Evolutionary conservation across 2,797 vertebrate species (phyloP).

Genomic region (Galago senegalensis): DNA sequence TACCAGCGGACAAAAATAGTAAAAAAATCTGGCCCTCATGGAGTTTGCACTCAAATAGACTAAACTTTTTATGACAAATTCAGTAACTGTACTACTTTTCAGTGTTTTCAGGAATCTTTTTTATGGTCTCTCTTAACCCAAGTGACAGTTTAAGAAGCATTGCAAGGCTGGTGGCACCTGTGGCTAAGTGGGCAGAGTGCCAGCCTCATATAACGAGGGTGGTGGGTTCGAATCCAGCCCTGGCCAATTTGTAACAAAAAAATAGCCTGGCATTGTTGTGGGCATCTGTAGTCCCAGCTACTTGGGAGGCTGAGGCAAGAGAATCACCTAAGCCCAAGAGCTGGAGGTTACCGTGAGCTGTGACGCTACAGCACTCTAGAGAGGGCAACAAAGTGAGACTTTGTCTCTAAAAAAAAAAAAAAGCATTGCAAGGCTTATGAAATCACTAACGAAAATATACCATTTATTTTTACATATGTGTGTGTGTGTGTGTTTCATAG

Average conservation of each 20-base stretch:
- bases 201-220: no score
- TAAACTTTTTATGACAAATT: constrained; percentile 27
- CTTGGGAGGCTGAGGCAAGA: no score
- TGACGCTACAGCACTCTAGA: no score
- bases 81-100: background rate
- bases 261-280: no score
- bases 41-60: background rate
- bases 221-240: no score
- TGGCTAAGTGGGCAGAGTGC: no score
- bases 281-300: no score
- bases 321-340: no score
- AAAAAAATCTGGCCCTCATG: background rate
- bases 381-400: no score
- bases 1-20: background rate
- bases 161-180: background rate
- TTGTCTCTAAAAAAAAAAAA: no score
- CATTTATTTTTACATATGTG: background rate
- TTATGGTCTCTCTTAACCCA: background rate
- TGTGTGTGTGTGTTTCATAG: background rate
- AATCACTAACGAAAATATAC: background rate
- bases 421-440: background rate
- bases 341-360: no score
- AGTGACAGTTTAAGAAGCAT: constrained; percentile 6
- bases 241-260: no score
- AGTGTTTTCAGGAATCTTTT: constrained; percentile 59